Evolutionary conservation across 2,888 invertebrate genomes (phyloP).

Genomic region (Clistopyga incitator): DNA sequence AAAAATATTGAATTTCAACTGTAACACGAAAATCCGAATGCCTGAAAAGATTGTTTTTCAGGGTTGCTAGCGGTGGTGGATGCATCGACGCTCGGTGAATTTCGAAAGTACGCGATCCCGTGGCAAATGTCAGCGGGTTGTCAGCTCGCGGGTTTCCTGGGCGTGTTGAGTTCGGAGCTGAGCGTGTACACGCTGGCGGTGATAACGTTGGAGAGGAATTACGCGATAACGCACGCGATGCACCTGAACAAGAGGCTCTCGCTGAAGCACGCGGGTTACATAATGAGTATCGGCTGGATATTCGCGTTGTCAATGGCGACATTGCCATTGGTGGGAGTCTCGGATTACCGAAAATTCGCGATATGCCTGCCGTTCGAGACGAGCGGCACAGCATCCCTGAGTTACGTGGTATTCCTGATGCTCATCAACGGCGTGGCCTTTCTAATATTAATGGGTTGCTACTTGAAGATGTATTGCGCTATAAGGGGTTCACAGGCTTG

Average conservation of each 20-base stretch:
- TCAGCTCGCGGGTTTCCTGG: constrained; percentile 97
- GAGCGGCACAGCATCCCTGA: constrained; percentile 90
- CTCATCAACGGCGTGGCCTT: constrained; percentile 97
- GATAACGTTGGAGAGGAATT: constrained; percentile 97
- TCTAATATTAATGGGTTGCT: constrained; percentile 97
- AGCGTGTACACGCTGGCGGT: constrained; percentile 98
- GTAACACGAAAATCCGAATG: too few relatives aligned
- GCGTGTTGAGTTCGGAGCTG: constrained; percentile 96
- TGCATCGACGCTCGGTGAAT: constrained; percentile 97
- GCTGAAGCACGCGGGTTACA: constrained; percentile 94
- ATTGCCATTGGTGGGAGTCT: constrained; percentile 95
- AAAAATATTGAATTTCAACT: too few relatives aligned
- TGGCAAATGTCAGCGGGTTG: constrained; percentile 99
- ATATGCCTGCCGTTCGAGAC: constrained; percentile 98
- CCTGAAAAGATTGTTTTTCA: constrained; percentile 75
- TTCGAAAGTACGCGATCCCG: constrained; percentile 97
- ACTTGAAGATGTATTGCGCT: constrained; percentile 98
- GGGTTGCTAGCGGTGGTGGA: constrained; percentile 98
- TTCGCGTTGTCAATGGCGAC: constrained; percentile 95
- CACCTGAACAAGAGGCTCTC: constrained; percentile 97
- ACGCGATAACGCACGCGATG: constrained; percentile 99
- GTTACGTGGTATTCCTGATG: constrained; percentile 96
- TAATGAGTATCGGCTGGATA: constrained; percentile 97
- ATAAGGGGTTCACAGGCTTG: constrained; percentile 98
- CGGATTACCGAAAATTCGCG: constrained; percentile 98